Conservation (phyloP, 2,113 vertebrate genomes). For the Ondatra zibethicus region DNA sequence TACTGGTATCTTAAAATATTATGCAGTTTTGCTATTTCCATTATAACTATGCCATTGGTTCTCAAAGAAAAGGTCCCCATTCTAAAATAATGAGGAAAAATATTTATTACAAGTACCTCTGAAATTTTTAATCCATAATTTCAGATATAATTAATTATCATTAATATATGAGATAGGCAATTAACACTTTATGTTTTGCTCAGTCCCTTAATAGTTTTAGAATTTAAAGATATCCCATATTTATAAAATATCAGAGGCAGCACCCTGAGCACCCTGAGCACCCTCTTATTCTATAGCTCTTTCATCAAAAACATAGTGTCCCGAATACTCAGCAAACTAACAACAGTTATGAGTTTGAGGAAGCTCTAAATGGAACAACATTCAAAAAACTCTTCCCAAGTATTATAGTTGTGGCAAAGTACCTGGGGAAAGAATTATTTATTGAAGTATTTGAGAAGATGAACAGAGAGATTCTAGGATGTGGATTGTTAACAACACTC, state of each 20-base stretch:
- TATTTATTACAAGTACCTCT: no score
- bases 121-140: not conserved
- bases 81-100: not conserved
- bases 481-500: not conserved
- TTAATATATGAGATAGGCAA: not conserved
- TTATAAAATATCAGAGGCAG: not conserved
- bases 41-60: not conserved
- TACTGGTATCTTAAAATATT: not conserved
- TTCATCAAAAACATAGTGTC: not conserved
- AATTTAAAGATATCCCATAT: not conserved
- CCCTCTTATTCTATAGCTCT: not conserved
- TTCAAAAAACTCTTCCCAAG: not conserved
- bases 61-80: not conserved
- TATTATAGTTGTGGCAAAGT: not conserved
- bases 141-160: not conserved
- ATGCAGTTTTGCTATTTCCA: not conserved
- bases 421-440: not conserved
- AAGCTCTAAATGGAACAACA: not conserved
- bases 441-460: not conserved
- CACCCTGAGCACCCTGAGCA: not conserved
- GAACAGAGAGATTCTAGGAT: not conserved
- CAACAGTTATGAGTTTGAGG: not conserved
- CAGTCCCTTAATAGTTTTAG: not conserved
- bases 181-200: not conserved
- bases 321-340: not conserved